Evolutionary conservation across 2,888 invertebrate genomes (phyloP), one percentile per base, ranked within the genome.

Genomic region (Drosophila setosimentum): DNA sequence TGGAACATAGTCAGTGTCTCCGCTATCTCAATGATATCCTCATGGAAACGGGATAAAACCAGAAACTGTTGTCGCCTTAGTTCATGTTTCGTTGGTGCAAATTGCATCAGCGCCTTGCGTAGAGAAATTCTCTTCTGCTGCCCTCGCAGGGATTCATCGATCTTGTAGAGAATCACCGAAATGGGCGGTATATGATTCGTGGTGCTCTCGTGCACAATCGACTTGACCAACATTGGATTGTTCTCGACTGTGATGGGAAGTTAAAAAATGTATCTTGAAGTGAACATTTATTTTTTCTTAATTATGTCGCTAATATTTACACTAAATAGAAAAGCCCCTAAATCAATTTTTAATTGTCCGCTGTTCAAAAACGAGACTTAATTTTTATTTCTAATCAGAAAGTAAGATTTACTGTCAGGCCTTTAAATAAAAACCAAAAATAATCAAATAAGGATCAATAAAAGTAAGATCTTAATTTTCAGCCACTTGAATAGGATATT

Each of bases 11-110:
- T 93, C 58, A 96, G 92, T 0, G 94, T 93, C 51, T 96, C 95
- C 0, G 96, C 96, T 4, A 95, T 94, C 87, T 96, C 96, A 88
- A 96, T 95, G 77, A 97, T 94, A 0, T 94, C 94, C 18, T 95
- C 94, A 59, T 91, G 83, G 21, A 91, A 92, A 68, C 84, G 83
- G 3, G 92, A 92, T 27, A 93, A 77, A 0, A 93, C 88, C 7
- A 93, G 71, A 63, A 92, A 93, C 64, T 92, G 91, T 54, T 92
- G 91, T 0, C 82, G 68, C 48, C 71, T 73, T 27, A 76, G 68
- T n/a, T 88, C 85, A 37, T 68, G 82, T n/a, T 65, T 76, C 3
- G 16, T 21, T 11, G 68, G 80, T 2, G 84, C 84, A 60, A 93
- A 93, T 21, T 84, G 87, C 1, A 49, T 27, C 16, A 93, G 37